A percentile compares a stretch with the other conserved stretches of the same genome.
Evolutionary conservation across 1,140 invertebrate genomes (phyloP).

Genomic region (Procambarus clarkii): DNA sequence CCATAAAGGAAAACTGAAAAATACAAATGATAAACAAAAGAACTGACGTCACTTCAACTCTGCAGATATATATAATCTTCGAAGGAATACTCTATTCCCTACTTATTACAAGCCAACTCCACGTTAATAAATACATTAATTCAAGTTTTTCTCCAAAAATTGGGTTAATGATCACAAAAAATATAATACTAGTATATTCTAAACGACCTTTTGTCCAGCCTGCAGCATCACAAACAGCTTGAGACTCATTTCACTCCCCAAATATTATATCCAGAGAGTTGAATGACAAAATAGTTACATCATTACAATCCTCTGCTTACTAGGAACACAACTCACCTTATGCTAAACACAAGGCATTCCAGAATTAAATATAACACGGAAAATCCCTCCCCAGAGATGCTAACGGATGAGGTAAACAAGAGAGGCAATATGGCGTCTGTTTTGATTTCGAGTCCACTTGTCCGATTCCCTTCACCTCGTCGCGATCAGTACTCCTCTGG

Average conservation of each 20-base stretch:
- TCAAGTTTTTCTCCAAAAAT: no score
- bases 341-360: not conserved
- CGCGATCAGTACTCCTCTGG: no score
- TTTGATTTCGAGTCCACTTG: not conserved
- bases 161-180: no score
- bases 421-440: not conserved
- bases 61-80: no score
- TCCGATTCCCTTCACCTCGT: not conserved
- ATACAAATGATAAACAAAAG: no score
- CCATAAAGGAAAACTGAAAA: no score
- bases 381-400: not conserved
- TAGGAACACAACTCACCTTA: not conserved
- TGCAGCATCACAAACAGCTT: not conserved
- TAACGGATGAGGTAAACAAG: constrained; percentile 3
- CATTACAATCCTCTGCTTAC: not conserved
- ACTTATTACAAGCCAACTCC: no score
- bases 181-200: no score
- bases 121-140: no score
- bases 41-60: no score
- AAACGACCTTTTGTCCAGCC: no score
- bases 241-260: not conserved
- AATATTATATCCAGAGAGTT: not conserved
- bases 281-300: not conserved
- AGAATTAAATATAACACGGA: not conserved
- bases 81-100: no score